Percentiles rank a stretch among this genome's conserved stretches.
These are phyloP conservation scores for Lates japonicus DNA, from an alignment of 2,797 vertebrate species.

Conservation along the genomic window DNA sequence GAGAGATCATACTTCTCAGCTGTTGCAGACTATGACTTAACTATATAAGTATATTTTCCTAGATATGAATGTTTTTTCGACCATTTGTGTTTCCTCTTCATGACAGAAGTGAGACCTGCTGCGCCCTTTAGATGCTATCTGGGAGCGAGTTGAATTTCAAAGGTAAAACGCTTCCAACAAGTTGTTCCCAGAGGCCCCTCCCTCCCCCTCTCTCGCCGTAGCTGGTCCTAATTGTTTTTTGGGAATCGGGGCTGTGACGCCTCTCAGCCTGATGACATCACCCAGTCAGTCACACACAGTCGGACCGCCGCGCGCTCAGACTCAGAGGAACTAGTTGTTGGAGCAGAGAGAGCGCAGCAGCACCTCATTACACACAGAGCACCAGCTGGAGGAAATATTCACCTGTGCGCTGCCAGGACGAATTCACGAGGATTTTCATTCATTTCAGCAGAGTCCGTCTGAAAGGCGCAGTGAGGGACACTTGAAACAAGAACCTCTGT, in stretches of 20 bases:
- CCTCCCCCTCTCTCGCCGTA: neutral
- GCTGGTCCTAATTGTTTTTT: constrained; percentile 39
- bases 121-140: constrained; percentile 1
- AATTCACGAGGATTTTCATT: constrained; percentile 49
- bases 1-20: too few species aligned
- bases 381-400: constrained; percentile 55
- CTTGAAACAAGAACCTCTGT: constrained; percentile 18
- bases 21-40: neutral
- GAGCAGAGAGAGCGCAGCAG: constrained; percentile 36
- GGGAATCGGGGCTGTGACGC: constrained; percentile 58
- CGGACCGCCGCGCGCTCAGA: constrained; percentile 45
- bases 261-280: constrained; percentile 79
- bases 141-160: neutral
- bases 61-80: neutral
- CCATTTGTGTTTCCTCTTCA: neutral
- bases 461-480: constrained; percentile 45
- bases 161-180: constrained; percentile 59
- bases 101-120: constrained; percentile 8
- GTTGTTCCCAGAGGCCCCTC: constrained; percentile 41
- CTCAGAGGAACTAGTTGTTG: constrained; percentile 61
- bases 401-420: constrained; percentile 65
- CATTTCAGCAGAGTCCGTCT: constrained; percentile 10
- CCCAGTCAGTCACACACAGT: constrained; percentile 52
- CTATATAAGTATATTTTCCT: neutral
- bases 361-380: constrained; percentile 35